Conservation (phyloP, 2,797 vertebrate species). For the Ceyx erithaca region DNA sequence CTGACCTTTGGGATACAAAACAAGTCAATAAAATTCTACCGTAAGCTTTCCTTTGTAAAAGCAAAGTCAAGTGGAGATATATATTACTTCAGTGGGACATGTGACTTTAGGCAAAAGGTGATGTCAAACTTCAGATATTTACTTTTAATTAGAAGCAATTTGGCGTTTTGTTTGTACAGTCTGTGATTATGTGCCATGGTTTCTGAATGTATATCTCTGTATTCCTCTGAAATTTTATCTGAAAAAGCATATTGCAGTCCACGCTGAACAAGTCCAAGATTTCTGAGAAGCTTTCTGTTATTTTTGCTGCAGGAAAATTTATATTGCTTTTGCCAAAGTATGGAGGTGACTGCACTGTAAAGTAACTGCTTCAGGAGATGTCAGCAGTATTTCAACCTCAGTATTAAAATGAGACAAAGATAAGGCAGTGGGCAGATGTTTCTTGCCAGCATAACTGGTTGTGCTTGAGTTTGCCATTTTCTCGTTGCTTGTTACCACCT, state of each 20-base stretch:
- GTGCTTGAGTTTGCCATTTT: background rate
- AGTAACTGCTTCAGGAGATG: background rate
- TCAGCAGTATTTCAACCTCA: background rate
- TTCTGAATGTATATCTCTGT: background rate
- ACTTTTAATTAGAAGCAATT: background rate
- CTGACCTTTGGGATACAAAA: background rate
- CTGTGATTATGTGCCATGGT: background rate
- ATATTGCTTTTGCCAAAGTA: background rate
- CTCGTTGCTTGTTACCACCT: slow-evolving; percentile 33
- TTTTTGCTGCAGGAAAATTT: background rate
- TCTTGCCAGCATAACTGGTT: background rate
- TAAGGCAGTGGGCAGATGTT: slow-evolving; percentile 13
- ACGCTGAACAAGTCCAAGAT: background rate
- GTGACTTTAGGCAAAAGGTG: background rate
- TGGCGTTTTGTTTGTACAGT: background rate
- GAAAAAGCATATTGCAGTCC: background rate
- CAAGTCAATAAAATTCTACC: background rate
- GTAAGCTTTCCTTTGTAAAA: background rate
- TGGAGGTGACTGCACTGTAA: background rate
- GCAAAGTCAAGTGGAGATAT: background rate
- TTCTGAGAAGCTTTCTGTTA: background rate
- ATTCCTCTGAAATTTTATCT: background rate
- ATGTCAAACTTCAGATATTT: background rate
- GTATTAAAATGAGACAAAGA: background rate
- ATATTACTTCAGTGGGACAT: background rate